Percentiles rank a stretch among this genome's conserved stretches.
These are phyloP conservation scores for Chymomyza procnemis DNA, from an alignment of 2,888 invertebrate genomes.

Conservation along the genomic window DNA sequence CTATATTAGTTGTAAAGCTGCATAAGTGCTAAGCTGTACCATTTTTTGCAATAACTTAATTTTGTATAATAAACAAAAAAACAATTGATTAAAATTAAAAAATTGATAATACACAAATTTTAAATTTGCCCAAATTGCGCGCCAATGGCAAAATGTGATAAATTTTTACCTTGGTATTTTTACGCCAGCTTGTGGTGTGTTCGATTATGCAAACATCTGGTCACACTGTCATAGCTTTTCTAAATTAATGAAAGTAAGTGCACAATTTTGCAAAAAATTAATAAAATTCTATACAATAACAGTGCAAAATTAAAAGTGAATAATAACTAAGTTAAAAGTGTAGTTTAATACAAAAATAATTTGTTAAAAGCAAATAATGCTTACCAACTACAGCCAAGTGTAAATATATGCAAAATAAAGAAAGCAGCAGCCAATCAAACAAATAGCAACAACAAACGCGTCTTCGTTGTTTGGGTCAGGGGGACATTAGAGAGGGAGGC, in stretches of 20 bases:
- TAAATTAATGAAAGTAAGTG: not conserved
- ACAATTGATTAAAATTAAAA: too few relatives aligned
- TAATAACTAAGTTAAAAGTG: not conserved
- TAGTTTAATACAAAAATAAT: not conserved
- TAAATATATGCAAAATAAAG: not conserved
- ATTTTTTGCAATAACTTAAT: too few relatives aligned
- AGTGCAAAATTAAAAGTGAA: not conserved
- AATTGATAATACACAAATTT: too few relatives aligned
- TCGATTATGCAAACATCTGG: not conserved
- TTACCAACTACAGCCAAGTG: not conserved
- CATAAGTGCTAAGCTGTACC: too few relatives aligned
- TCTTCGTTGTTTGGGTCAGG: not conserved
- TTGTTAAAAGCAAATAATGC: not conserved
- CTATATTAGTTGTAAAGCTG: too few relatives aligned
- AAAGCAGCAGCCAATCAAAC: not conserved
- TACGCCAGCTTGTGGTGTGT: not conserved
- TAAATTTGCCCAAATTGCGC: not conserved
- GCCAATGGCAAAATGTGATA: not conserved
- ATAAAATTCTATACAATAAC: not conserved
- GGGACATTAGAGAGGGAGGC: conserved; percentile 7
- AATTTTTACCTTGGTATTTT: not conserved
- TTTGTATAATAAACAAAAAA: too few relatives aligned
- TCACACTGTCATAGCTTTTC: not conserved
- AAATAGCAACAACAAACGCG: not conserved
- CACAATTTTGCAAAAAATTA: not conserved